Evolutionary conservation across 2,113 vertebrate species (phyloP), one percentile per base, ranked within the genome.

Genomic region (Chionis minor): DNA sequence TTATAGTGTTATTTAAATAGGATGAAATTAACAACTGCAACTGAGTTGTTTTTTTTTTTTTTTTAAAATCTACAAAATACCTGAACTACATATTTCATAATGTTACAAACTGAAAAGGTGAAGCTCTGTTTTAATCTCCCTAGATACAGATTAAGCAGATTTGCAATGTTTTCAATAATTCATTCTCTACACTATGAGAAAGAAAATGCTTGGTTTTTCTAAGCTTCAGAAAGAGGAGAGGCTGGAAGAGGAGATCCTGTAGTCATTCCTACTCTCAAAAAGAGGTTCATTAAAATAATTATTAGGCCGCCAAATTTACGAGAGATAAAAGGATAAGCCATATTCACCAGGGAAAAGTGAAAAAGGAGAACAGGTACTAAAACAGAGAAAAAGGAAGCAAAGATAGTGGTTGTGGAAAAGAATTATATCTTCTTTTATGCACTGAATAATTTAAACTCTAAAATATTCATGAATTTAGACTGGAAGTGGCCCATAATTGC

Each of bases 231-330:
- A 90, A 28, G 44, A 81, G 27, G 21, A 74, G 74, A 59, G 33
- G 33, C 47, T 91, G 73, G 38, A 84, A 92, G 38, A 89, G 8
- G 44, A 91, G 66, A 89, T 72, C 69, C 24, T 89, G 52, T 35
- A 75, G 54, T 75, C 73, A 86, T 22, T 84, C 58, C 66, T 28
- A 70, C 22, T 28, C 55, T 62, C 72, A 66, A 78, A 77, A 73
- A 73, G 42, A 94, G 63, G 63, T 71, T 81, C 69, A 63, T 86
- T 90, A 86, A 90, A 94, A 88, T 90, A 92, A 86, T 77, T 51
- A 44, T 33, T 86, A 72, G 44, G 26, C 13, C 83, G 42, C 51
- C 67, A 71, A 70, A 67, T n/a, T 65, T 26, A 6, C 21, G 51
- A 73, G 63, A 86, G 65, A 78, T n/a, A 90, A 80, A 88, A 96